A percentile compares a stretch with the other conserved stretches of the same genome.
These are phyloP conservation scores for Sipha maydis DNA, from an alignment of 2,888 invertebrate genomes.

Conservation along the genomic window DNA sequence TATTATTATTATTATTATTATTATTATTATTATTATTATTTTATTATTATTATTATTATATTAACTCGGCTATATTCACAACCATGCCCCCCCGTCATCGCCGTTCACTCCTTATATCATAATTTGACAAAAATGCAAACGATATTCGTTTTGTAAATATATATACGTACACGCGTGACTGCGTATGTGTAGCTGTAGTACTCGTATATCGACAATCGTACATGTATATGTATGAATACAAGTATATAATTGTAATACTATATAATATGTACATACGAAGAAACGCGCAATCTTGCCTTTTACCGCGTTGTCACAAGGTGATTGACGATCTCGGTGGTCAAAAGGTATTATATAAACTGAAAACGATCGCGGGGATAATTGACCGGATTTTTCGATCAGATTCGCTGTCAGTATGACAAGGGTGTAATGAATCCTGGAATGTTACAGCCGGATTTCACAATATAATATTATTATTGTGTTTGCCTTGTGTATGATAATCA, in stretches of 20 bases:
- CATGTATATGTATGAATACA: neutral
- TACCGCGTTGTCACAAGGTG: constrained; percentile 45
- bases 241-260: neutral
- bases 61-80: neutral
- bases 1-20: neutral
- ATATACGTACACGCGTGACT: neutral
- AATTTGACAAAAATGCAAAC: constrained; percentile 49
- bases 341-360: constrained; percentile 25
- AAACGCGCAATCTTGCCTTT: constrained; percentile 45
- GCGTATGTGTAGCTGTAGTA: neutral
- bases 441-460: constrained; percentile 40
- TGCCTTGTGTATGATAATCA: constrained; percentile 47
- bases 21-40: neutral
- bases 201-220: neutral
- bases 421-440: constrained; percentile 62
- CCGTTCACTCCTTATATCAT: neutral
- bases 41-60: neutral
- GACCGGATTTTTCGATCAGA: constrained; percentile 61
- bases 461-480: constrained; percentile 36
- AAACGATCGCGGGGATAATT: constrained; percentile 60
- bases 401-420: constrained; percentile 62
- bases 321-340: constrained; percentile 58
- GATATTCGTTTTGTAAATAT: neutral
- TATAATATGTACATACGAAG: constrained; percentile 12
- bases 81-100: no score